Evolutionary conservation across 2,113 vertebrate species (phyloP).

Genomic region (Gymnorhina tibicen): DNA sequence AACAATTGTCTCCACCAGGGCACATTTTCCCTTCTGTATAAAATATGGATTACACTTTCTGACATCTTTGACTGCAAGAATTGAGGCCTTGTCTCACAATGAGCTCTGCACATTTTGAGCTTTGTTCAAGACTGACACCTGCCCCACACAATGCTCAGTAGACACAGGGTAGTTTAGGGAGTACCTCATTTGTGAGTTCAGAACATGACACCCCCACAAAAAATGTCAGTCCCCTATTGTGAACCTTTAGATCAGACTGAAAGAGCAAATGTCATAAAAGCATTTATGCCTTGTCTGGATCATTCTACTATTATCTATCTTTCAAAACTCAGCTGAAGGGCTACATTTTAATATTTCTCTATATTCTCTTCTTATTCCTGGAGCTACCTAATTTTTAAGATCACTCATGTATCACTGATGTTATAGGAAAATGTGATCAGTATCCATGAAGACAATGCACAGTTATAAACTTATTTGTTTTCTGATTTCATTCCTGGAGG

Average conservation of each 20-base stretch:
- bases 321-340: neutral
- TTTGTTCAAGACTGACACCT: neutral
- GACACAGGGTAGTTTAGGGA: neutral
- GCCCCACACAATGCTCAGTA: neutral
- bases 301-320: neutral
- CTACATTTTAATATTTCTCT: neutral
- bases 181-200: neutral
- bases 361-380: neutral
- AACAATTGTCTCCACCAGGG: neutral
- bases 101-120: neutral
- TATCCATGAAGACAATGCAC: neutral
- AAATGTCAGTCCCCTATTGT: neutral
- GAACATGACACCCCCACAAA: neutral
- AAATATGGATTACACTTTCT: neutral
- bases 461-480: neutral
- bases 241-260: neutral
- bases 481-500: constrained; percentile 1
- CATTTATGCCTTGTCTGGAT: neutral
- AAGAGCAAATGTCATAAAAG: neutral
- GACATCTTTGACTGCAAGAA: neutral
- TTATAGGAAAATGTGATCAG: neutral
- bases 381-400: neutral
- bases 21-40: neutral
- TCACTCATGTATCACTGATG: neutral
- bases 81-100: neutral